Conservation (phyloP, 2,113 vertebrate genomes). For the Oryctolagus cuniculus region DNA sequence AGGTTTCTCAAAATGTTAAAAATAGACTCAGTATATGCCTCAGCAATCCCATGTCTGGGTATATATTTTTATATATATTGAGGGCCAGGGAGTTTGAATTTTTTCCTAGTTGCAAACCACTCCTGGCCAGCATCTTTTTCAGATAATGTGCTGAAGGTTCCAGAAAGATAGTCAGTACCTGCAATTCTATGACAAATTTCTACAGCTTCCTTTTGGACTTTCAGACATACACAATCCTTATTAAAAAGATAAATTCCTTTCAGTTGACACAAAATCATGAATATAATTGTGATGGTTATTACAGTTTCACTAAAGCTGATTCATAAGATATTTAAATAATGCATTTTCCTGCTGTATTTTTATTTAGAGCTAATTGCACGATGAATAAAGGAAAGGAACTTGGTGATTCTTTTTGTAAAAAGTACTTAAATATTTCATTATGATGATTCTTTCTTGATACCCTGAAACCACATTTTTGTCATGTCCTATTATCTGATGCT, state of each 20-base stretch:
- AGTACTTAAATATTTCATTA: background rate
- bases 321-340: background rate
- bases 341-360: background rate
- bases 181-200: constrained; percentile 4
- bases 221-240: background rate
- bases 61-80: background rate
- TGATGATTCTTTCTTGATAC: background rate
- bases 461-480: background rate
- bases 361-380: background rate
- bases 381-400: background rate
- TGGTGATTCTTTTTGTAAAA: background rate
- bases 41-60: background rate
- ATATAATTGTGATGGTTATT: background rate
- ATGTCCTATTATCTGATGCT: background rate
- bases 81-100: no score
- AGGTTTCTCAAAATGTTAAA: no score
- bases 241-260: background rate
- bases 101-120: background rate
- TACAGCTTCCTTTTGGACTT: background rate
- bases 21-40: background rate
- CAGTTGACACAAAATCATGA: background rate
- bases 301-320: background rate
- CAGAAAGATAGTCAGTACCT: background rate
- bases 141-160: background rate
- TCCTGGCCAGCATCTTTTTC: background rate